Percentiles rank a stretch among this genome's conserved stretches.
phyloP scores from a whole-genome alignment of 2,113 vertebrate genomes.

The Peromyscus polionotus region DNA sequence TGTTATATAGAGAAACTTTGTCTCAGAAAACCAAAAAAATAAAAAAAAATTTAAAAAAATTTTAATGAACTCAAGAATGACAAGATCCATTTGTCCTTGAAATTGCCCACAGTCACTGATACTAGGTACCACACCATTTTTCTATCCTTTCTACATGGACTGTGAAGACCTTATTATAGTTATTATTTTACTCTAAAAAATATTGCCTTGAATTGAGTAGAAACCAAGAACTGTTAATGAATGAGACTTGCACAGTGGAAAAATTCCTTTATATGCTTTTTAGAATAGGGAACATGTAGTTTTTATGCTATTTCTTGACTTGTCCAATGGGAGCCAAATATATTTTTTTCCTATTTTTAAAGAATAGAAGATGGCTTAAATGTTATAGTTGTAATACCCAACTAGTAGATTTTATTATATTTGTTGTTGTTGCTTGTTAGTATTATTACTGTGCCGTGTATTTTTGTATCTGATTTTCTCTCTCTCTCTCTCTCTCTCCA shows the following conservation, averaged over 20 bases:
- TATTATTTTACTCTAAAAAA: conserved; percentile 6
- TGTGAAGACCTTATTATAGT: conserved; percentile 10
- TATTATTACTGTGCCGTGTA: neutral
- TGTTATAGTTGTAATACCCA: neutral
- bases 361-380: conserved; percentile 36
- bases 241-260: conserved; percentile 9
- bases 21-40: too few relatives aligned
- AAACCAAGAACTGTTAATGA: conserved; percentile 50
- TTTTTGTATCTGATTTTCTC: conserved; percentile 8
- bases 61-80: conserved; percentile 53
- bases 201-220: neutral
- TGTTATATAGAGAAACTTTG: too few relatives aligned
- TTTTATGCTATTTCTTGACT: conserved; percentile 14
- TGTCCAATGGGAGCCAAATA: neutral
- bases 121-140: conserved; percentile 26
- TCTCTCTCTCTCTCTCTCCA: neutral
- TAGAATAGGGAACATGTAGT: neutral
- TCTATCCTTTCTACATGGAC: conserved; percentile 27
- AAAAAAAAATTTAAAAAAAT: neutral
- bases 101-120: conserved; percentile 15
- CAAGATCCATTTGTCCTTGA: conserved; percentile 36
- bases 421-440: neutral
- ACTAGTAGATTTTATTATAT: neutral
- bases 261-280: conserved; percentile 21
- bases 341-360: conserved; percentile 39